Percentiles rank a stretch among this genome's conserved stretches.
Conservation (phyloP, 2,113 vertebrate species). For the Nothobranchius kuhntae region DNA sequence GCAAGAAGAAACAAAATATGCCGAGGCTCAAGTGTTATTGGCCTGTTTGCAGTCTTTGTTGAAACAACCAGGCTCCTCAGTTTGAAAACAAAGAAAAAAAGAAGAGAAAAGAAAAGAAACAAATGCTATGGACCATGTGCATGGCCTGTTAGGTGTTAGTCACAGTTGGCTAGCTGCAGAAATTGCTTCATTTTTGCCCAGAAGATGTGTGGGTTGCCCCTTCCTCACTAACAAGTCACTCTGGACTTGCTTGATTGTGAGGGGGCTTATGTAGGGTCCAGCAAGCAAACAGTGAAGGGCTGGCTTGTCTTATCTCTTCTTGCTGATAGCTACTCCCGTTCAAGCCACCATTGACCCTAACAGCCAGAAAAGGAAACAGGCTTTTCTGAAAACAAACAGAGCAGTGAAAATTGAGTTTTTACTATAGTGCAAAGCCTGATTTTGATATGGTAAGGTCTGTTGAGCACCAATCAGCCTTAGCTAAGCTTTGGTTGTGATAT, state of each 20-base stretch:
- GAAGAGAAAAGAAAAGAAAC: no score
- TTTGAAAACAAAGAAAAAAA: constrained; percentile 15
- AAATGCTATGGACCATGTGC: constrained; percentile 35
- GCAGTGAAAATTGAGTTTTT: constrained; percentile 24
- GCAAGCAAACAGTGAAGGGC: constrained; percentile 48
- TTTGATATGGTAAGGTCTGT: constrained; percentile 40
- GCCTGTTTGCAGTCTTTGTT: constrained; percentile 60
- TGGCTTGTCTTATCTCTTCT: constrained; percentile 31
- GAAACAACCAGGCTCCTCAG: constrained; percentile 55
- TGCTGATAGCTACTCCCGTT: constrained; percentile 42
- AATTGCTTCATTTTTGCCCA: constrained; percentile 69
- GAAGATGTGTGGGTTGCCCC: constrained; percentile 38
- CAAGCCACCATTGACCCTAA: constrained; percentile 31
- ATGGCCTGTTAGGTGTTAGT: constrained; percentile 66
- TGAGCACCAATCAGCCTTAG: constrained; percentile 31
- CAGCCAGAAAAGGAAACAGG: constrained; percentile 29
- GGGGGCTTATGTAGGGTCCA: constrained; percentile 59
- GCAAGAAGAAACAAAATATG: background rate
- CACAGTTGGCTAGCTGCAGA: constrained; percentile 58
- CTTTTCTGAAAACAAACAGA: constrained; percentile 35
- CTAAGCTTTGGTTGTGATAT: constrained; percentile 39
- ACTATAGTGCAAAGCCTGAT: constrained; percentile 27
- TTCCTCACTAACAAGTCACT: constrained; percentile 68
- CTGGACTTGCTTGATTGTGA: constrained; percentile 48
- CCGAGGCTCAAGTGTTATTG: constrained; percentile 31